These are phyloP conservation scores for Gopherus evgoodei DNA, from an alignment of 2,113 vertebrate genomes.

Conservation along the genomic window DNA sequence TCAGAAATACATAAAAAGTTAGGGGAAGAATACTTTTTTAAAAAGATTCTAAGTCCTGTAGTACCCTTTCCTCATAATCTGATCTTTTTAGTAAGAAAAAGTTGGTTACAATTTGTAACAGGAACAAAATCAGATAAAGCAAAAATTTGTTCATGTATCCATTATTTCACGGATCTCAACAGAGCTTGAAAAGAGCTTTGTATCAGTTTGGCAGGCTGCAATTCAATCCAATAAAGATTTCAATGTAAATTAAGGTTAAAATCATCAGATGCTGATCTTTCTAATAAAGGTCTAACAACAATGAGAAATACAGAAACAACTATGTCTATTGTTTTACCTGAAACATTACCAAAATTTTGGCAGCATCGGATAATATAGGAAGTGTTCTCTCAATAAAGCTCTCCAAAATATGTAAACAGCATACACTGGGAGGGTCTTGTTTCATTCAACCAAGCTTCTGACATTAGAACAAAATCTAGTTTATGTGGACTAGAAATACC, in stretches of 20 bases:
- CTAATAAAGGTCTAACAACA: neutral
- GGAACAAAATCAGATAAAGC: neutral
- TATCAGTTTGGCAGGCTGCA: constrained; percentile 12
- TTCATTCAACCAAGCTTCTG: neutral
- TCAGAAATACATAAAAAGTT: neutral
- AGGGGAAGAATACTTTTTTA: neutral
- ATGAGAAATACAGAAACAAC: neutral
- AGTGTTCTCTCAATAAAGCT: neutral
- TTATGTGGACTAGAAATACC: neutral
- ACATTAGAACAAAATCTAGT: neutral
- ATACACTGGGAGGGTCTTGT: neutral
- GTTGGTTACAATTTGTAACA: neutral
- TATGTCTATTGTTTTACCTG: neutral
- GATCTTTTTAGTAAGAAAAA: neutral
- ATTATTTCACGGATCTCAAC: constrained; percentile 1
- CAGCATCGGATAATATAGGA: neutral
- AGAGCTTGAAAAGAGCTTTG: neutral
- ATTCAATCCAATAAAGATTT: neutral
- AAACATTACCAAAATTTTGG: neutral
- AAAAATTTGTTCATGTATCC: neutral
- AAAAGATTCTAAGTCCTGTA: neutral
- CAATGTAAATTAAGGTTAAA: constrained; percentile 26
- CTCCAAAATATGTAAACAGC: neutral
- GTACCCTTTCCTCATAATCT: neutral
- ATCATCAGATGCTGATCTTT: constrained; percentile 6